Evolutionary conservation across 2,888 invertebrate species (phyloP), one percentile per base, ranked within the genome.

Genomic region (Pantelozetes paolii): DNA sequence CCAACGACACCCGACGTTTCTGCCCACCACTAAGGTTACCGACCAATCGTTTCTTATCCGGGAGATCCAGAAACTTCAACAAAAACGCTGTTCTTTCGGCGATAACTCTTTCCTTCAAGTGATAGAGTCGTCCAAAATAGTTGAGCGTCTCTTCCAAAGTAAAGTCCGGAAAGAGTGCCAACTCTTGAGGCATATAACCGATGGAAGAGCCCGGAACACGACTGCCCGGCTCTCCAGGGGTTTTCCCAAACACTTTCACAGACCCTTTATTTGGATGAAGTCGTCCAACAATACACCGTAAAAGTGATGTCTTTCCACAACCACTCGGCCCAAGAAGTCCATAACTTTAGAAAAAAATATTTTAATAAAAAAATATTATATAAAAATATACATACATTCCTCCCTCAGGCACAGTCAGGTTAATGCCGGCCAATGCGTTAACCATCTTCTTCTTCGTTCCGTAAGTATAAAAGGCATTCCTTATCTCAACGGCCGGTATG

Each of bases 321-420:
- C 96, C 96, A 76, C 94, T 94, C 9, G 96, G 94, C 30, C 96
- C 96, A 32, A 96, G 85, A 13, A 96, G 86, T 75, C 95, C 95
- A 82, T 96, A 96, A 83, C 95, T 96, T 84, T 8, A 62, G 54
- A 18, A 36, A 40, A 32, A 71, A 20, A 23, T 42, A 9, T 23
- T 18, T 32, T 2, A 32, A n/a, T 62, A n/a, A 8, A 15, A 42
- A 28, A 30, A 11, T 13, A 69, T n/a, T 36, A 8, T 13, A 1
- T 2, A 30, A 8, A 5, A 42, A 54, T 42, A 23, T 80, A 89
- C 92, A 92, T 84, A 94, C 94, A 95, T 95, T 77, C 93, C 91
- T 80, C 94, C 95, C 83, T 92, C 92, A 79, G 90, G 90, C 77
- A 95, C 94, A 74, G 93, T 93, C 91, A 95, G 92, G 84, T 90